Evolutionary conservation across 2,888 invertebrate species (phyloP).

Genomic region (Heliconius ethilla): DNA sequence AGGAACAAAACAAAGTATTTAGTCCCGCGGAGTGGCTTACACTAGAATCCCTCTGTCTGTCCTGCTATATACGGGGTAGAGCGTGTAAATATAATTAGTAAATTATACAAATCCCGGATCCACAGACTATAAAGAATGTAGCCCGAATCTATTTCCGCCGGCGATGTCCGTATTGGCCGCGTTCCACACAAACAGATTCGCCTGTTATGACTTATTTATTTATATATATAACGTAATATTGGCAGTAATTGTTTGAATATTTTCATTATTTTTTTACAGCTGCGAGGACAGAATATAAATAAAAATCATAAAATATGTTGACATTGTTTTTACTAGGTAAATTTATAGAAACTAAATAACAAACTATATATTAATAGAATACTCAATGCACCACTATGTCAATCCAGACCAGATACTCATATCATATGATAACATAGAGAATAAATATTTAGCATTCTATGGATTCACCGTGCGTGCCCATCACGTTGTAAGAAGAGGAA

Average conservation of each 20-base stretch:
- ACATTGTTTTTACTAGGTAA: too few relatives aligned
- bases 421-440: too few relatives aligned
- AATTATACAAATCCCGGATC: constrained; percentile 39
- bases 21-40: not conserved
- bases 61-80: too few relatives aligned
- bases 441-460: too few relatives aligned
- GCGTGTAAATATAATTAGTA: constrained; percentile 11
- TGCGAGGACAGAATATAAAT: too few relatives aligned
- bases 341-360: too few relatives aligned
- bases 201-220: constrained; percentile 16
- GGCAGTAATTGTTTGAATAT: not conserved
- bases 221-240: constrained; percentile 29
- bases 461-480: too few relatives aligned
- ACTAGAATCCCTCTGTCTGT: not conserved
- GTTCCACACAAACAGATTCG: constrained; percentile 44
- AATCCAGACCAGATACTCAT: too few relatives aligned
- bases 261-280: not conserved
- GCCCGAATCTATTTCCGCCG: constrained; percentile 57
- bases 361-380: too few relatives aligned
- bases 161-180: constrained; percentile 52
- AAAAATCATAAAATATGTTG: too few relatives aligned
- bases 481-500: too few relatives aligned
- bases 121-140: constrained; percentile 52
- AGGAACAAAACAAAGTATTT: not conserved
- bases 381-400: too few relatives aligned